Evolutionary conservation across 2,113 vertebrate genomes (phyloP), one percentile per base, ranked within the genome.

Genomic region (Thryonomys swinderianus): DNA sequence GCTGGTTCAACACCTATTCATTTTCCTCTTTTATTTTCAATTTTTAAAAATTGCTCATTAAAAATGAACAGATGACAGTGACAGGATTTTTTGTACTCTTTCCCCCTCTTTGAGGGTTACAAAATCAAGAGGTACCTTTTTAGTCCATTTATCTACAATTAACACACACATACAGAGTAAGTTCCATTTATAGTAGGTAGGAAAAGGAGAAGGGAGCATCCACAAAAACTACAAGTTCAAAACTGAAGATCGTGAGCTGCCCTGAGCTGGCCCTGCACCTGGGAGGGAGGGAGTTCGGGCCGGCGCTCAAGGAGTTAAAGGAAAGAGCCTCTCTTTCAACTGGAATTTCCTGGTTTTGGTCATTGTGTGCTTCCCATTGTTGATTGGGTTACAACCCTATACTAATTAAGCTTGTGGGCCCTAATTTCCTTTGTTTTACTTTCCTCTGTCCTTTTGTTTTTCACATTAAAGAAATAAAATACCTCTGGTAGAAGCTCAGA

Each of bases 11-110:
- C 98, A 98, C 98, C 98, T 99, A 99, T 99, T 98, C 98, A 99
- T 98, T 99, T 99, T 98, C 98, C 98, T 98, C 98, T 98, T 98
- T 99, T 98, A 98, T 99, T 99, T 99, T 98, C 98, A 98, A 98
- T 98, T 98, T 98, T 98, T 98, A 95, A 97, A 99, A 98, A 99
- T 99, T 98, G 98, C 98, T 99, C 98, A 98, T 99, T 98, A 99
- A 98, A 98, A 98, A 98, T 97, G 98, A 98, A 98, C 98, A 98
- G 98, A 98, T 98, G 98, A 99, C 98, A 98, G 98, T 98, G 98
- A 98, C 95, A 95, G 96, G 97, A 85, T 92, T 96, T 88, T 91
- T 94, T 80, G 62, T 97, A 95, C 94, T 98, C 98, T 97, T 98
- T 96, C 97, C 97, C 98, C 96, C 97, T 97, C 97, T 98, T 97